phyloP scores from a whole-genome alignment of 92 coral and sea anemone genomes.

The Epizoanthus stellaris region DNA sequence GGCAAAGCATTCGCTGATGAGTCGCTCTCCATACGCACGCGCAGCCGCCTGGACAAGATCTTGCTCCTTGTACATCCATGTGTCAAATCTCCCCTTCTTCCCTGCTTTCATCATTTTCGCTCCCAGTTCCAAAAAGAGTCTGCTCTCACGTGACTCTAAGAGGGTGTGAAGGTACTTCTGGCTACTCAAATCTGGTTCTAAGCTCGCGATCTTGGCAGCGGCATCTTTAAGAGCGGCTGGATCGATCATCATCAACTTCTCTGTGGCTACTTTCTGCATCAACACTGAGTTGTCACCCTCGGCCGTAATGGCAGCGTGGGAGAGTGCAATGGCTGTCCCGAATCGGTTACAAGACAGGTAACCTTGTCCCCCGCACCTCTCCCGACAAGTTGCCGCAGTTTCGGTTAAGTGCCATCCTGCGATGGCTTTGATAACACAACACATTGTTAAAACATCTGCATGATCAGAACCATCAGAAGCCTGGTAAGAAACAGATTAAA shows the following conservation, averaged over 20 bases:
- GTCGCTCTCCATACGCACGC: conserved; percentile 83
- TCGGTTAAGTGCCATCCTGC: conserved; percentile 88
- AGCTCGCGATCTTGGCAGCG: background rate
- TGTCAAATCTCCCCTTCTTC: conserved; percentile 65
- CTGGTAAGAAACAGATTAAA: conserved; percentile 9
- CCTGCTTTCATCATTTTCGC: conserved; percentile 84
- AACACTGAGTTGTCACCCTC: conserved; percentile 94
- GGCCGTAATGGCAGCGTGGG: conserved; percentile 94
- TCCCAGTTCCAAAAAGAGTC: conserved; percentile 76
- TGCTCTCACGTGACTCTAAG: conserved; percentile 76
- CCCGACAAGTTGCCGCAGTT: conserved; percentile 82
- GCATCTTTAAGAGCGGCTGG: conserved; percentile 51
- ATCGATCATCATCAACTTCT: conserved; percentile 72
- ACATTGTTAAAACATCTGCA: conserved; percentile 81
- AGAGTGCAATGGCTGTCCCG: conserved; percentile 63
- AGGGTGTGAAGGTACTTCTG: conserved; percentile 67
- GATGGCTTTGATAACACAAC: conserved; percentile 92
- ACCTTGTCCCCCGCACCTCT: conserved; percentile 95
- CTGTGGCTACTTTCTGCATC: conserved; percentile 93
- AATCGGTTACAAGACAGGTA: conserved; percentile 86
- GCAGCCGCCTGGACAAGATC: conserved; percentile 88
- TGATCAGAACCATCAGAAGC: conserved; percentile 91
- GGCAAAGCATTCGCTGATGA: conserved; percentile 78
- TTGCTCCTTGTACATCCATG: conserved; percentile 90
- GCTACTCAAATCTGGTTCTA: conserved; percentile 57